Base-by-base conservation (phyloP, 2,113 vertebrate species). In the Paedocypris sp. region DNA sequence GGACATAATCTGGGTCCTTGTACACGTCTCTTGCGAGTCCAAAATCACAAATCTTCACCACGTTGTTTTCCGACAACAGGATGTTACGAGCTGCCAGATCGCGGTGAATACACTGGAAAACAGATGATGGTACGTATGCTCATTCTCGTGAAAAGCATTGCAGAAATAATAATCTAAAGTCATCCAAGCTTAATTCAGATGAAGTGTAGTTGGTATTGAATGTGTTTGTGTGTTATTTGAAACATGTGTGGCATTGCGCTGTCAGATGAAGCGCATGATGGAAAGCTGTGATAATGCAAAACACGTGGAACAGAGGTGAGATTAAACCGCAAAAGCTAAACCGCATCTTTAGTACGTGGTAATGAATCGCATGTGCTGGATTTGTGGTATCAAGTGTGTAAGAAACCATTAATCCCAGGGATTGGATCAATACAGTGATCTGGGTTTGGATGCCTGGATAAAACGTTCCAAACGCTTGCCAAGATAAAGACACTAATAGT, bases 31-130 rank as follows among this genome's bases (percentile, higher is more conserved):
- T 86, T 53, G 93, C 92, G 0, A 95, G 87, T 57, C 91, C 91
- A 10, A 97, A 97, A 74, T 97, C 93, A 59, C 91, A 97, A 74
- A 95, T 95, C 84, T 97, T 95, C 23, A 95, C 93, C 29, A 97
- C 92, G 0, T 97, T 97, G 77, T 92, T 93, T 81, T 94, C 90
- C 4, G 89, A 91, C 18, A 95, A 82, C 28, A 97, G 84, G 73
- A 97, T 97, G 78, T 97, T 97, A 49, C 91, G 80, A 6, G 92
- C 92, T 38, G 91, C 92, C 80, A 95, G 36, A 60, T 97, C 92
- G 1, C 91, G 84, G 15, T 95, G 93, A 62, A 97, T 95, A 79
- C 91, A 97, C 92, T 95, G 67, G 12, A 51, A 62, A 46, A 47
- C n/a, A n/a, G n/a, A n/a, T n/a, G n/a, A n/a, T n/a, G n/a, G n/a